Evolutionary conservation across 2,797 vertebrate species (phyloP).

Genomic region (Syncerus caffer): DNA sequence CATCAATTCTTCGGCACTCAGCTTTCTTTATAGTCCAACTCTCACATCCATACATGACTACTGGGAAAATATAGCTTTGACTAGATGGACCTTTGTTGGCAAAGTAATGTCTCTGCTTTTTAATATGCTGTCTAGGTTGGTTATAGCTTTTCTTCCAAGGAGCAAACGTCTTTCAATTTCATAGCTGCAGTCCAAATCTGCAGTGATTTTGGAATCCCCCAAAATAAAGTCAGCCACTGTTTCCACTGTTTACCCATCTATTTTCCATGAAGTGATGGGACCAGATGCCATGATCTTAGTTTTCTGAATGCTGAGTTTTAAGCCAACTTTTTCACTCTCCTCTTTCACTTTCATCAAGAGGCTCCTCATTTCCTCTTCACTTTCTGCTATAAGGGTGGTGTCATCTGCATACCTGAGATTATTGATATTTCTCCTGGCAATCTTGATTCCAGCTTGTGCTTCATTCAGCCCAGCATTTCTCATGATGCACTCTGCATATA

Average conservation of each 20-base stretch:
- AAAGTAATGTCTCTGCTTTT: not conserved
- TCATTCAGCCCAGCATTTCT: not conserved
- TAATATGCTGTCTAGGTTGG: not conserved
- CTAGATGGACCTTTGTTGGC: not conserved
- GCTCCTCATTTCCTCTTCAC: not conserved
- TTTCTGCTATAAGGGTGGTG: not conserved
- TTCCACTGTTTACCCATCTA: not conserved
- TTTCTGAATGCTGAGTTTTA: not conserved
- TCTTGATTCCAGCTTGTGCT: not conserved
- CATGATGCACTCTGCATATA: not conserved
- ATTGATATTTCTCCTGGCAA: not conserved
- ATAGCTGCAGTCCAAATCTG: not conserved
- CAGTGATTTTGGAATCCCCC: not conserved
- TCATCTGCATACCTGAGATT: not conserved
- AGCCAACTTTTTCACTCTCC: not conserved
- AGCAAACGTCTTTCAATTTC: not conserved
- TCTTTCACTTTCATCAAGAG: not conserved
- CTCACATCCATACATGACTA: not conserved
- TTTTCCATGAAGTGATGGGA: not conserved
- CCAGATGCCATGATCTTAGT: not conserved
- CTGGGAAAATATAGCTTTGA: not conserved
- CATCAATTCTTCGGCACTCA: fast-evolving
- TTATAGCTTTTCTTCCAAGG: not conserved
- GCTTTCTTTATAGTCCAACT: not conserved
- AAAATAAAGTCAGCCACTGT: not conserved